phyloP scores from a whole-genome alignment of 2,888 invertebrate genomes.

The Mythimna impura region DNA sequence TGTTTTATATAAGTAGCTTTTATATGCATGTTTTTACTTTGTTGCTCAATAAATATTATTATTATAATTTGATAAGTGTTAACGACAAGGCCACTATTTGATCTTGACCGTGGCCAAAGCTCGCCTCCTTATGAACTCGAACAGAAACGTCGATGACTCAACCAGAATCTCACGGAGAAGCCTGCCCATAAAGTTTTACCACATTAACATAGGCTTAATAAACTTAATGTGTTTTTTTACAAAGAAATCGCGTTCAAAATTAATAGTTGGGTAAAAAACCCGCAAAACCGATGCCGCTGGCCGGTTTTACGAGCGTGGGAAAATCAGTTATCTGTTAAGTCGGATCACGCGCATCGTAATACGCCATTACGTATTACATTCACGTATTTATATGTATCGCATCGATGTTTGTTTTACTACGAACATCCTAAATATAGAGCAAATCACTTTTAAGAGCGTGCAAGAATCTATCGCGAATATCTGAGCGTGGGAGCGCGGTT shows the following conservation, averaged over 20 bases:
- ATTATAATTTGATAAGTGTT: neutral
- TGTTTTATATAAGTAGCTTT: no score
- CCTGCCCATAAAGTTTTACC: slow-evolving; percentile 45
- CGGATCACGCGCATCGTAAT: slow-evolving; percentile 67
- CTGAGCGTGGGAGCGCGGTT: slow-evolving; percentile 87
- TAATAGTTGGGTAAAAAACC: slow-evolving; percentile 72
- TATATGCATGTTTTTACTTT: neutral
- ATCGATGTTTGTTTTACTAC: slow-evolving; percentile 87
- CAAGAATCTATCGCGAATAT: slow-evolving; percentile 88
- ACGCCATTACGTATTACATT: slow-evolving; percentile 69
- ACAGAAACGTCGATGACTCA: slow-evolving; percentile 57
- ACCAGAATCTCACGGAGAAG: slow-evolving; percentile 43
- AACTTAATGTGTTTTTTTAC: slow-evolving; percentile 61
- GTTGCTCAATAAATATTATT: neutral
- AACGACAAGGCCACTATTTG: slow-evolving; percentile 9
- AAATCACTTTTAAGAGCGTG: slow-evolving; percentile 88
- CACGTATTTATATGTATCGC: slow-evolving; percentile 82
- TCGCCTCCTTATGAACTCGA: slow-evolving; percentile 14
- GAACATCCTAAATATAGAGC: slow-evolving; percentile 90
- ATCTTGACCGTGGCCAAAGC: slow-evolving; percentile 14
- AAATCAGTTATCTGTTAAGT: slow-evolving; percentile 70
- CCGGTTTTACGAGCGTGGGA: slow-evolving; percentile 78
- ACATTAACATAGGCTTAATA: slow-evolving; percentile 63
- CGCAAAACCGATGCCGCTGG: slow-evolving; percentile 55
- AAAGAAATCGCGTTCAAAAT: slow-evolving; percentile 68